Conservation (phyloP, 2,113 vertebrate species). For the Tetrao urogallus region DNA sequence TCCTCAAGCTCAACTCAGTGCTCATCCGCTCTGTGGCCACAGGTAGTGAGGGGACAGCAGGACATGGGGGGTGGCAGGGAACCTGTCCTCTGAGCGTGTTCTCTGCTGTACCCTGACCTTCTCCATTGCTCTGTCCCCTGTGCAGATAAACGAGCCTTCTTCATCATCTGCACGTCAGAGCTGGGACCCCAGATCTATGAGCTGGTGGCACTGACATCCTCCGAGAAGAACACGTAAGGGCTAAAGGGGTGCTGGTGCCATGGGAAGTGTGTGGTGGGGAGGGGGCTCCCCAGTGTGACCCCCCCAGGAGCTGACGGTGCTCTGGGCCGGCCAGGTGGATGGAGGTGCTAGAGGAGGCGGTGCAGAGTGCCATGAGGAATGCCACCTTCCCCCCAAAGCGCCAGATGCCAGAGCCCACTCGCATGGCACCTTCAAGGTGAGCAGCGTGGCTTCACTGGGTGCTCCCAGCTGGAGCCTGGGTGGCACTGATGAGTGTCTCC, state of each 20-base stretch:
- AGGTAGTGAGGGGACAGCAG: constrained; percentile 63
- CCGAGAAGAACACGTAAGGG: constrained; percentile 90
- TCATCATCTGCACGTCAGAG: constrained; percentile 93
- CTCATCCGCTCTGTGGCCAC: constrained; percentile 91
- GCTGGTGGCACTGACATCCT: constrained; percentile 85
- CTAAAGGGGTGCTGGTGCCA: fast-evolving
- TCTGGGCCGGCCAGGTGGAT: constrained; percentile 72
- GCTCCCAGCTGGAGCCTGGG: background rate
- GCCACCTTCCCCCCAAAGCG: background rate
- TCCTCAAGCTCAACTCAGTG: constrained; percentile 88
- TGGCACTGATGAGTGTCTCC: background rate
- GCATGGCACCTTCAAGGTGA: constrained; percentile 2
- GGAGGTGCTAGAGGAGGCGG: constrained; percentile 76
- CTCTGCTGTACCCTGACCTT: fast-evolving
- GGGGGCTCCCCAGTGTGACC: background rate
- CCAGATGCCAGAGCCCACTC: background rate
- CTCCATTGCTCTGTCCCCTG: background rate
- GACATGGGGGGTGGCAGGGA: background rate
- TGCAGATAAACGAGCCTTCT: constrained; percentile 91
- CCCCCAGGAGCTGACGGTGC: fast-evolving
- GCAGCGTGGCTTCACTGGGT: background rate
- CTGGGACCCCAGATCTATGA: constrained; percentile 92
- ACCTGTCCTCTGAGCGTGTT: background rate
- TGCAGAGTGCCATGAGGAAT: constrained; percentile 54
- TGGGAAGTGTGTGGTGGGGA: fast-evolving